Conservation (phyloP, 2,113 vertebrate species). For the Atlantisia rogersi region DNA sequence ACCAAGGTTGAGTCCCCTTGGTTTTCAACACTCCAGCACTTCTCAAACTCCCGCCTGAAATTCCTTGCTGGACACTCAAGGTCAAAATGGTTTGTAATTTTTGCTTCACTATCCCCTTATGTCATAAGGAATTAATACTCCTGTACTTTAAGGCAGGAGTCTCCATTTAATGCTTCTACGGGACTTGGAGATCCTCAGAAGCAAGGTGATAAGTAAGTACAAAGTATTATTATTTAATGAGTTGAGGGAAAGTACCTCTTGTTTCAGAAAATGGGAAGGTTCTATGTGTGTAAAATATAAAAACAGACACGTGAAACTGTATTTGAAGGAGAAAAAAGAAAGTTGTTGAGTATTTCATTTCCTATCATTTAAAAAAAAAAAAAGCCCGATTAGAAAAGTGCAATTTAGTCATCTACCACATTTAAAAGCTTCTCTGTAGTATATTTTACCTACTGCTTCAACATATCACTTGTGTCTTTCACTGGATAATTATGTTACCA, state of each 20-base stretch:
- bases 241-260: not conserved
- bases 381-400: not conserved
- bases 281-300: not conserved
- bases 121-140: not conserved
- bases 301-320: not conserved
- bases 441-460: not conserved
- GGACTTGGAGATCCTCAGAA: not conserved
- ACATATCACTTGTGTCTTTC: not conserved
- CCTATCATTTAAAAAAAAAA: not conserved
- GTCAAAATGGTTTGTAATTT: not conserved
- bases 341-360: not conserved
- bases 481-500: not conserved
- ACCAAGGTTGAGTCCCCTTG: accelerated
- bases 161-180: not conserved
- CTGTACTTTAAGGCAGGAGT: not conserved
- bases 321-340: not conserved
- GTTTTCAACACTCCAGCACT: not conserved
- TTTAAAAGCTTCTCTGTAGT: not conserved
- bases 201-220: not conserved
- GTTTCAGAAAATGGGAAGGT: not conserved
- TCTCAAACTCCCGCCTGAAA: not conserved
- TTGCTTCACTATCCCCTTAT: not conserved
- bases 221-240: not conserved
- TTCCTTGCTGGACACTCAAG: not conserved
- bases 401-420: not conserved